Conservation (phyloP, 2,888 invertebrate genomes). For the Pheosia tremula region DNA sequence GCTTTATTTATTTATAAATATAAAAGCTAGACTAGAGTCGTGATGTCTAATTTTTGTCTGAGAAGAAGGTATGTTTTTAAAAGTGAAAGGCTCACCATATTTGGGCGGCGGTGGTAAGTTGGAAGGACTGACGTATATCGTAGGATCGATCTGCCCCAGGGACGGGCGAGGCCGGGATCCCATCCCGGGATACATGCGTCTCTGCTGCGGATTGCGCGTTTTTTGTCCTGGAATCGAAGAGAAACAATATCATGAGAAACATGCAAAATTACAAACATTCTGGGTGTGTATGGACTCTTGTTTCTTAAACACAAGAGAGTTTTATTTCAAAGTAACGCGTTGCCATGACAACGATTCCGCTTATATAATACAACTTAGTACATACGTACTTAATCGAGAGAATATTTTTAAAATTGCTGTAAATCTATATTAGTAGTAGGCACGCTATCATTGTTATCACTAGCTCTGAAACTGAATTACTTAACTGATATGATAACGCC, state of each 20-base stretch:
- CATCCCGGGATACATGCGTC: constrained; percentile 59
- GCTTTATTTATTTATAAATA: too few species aligned
- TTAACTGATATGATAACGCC: not conserved
- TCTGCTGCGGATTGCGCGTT: constrained; percentile 77
- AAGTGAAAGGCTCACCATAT: constrained; percentile 62
- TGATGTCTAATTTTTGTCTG: too few species aligned
- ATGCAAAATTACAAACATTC: too few species aligned
- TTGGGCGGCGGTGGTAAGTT: constrained; percentile 78
- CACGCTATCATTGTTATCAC: not conserved
- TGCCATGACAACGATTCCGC: too few species aligned
- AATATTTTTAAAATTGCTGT: too few species aligned
- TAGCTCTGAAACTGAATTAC: not conserved
- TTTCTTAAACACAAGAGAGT: too few species aligned
- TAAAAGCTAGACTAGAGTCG: too few species aligned
- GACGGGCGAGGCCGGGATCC: constrained; percentile 61
- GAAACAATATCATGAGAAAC: constrained; percentile 2
- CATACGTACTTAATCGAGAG: too few species aligned
- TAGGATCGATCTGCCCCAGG: constrained; percentile 59
- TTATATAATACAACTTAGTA: too few species aligned
- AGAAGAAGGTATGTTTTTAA: too few species aligned
- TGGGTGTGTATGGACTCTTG: too few species aligned
- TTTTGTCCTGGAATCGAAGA: constrained; percentile 74
- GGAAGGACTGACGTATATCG: constrained; percentile 75
- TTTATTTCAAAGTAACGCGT: too few species aligned
- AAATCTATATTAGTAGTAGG: not conserved